Evolutionary conservation across 2,113 vertebrate species (phyloP).

Genomic region (Chloropsis cyanopogon): DNA sequence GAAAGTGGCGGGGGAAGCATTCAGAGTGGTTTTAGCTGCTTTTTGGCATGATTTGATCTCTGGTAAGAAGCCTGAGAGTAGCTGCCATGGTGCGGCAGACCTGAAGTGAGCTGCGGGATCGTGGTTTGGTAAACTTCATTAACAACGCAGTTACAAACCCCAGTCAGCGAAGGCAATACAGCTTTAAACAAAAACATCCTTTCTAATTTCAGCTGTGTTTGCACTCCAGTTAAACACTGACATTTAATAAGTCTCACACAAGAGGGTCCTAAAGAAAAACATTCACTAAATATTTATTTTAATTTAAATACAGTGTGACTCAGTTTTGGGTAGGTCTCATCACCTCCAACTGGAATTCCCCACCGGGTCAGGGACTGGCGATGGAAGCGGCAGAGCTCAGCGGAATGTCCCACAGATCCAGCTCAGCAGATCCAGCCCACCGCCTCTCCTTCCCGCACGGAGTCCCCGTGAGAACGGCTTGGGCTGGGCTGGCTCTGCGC

Average conservation of each 20-base stretch:
- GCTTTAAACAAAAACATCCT: not conserved
- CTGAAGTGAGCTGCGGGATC: not conserved
- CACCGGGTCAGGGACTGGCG: slow-evolving; percentile 3
- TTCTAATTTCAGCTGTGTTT: slow-evolving; percentile 38
- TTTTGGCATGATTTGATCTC: not conserved
- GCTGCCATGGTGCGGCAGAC: not conserved
- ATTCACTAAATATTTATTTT: slow-evolving; percentile 41
- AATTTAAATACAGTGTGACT: slow-evolving; percentile 29
- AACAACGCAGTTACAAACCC: not conserved
- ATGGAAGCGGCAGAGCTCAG: slow-evolving; percentile 30
- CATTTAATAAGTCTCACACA: slow-evolving; percentile 39
- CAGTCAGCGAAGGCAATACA: not conserved
- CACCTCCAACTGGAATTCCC: slow-evolving; percentile 5
- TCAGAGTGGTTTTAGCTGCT: not conserved
- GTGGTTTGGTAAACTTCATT: not conserved
- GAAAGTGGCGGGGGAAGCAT: not conserved
- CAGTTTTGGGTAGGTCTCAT: slow-evolving; percentile 1
- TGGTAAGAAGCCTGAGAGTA: not conserved
- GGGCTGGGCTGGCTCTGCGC: not conserved
- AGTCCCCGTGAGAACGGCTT: slow-evolving; percentile 19
- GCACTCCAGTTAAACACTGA: slow-evolving; percentile 37
- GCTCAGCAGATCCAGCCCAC: slow-evolving; percentile 1
- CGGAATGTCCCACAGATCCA: not conserved
- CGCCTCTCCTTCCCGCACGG: not conserved
- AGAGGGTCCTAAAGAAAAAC: slow-evolving; percentile 17